Base-by-base conservation (phyloP, 1,140 invertebrate species). In the Heliconius congener region DNA sequence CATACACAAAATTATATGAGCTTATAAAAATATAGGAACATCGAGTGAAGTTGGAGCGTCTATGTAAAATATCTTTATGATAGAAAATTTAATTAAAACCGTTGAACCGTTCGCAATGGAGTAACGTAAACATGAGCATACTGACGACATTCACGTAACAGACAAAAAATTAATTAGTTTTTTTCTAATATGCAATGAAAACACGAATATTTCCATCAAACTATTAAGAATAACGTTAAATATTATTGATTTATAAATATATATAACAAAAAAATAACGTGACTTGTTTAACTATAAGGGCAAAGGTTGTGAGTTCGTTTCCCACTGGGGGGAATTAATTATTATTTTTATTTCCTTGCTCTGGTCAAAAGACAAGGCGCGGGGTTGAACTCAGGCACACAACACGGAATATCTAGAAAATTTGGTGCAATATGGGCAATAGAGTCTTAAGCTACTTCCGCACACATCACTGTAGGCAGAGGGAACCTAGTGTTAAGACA, bases 61-160 rank as follows among this genome's bases (percentile, higher is more conserved):
- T 30, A 66, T 30, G 27, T 66, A 66, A 66, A n/a, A 30, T 55
- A 74, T 55, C 73, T 74, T 30, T 52, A 74, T 34, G 18, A 30
- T 30, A 74, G 23, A 74, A 39, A 74, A 74, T 55, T 74, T 74
- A 74, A 74, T 74, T 52, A 74, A 52, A 74, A 52, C 30, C 73
- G 50, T 19, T 52, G 30, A 27, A 76, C 60, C 55, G 75, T 76
- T 18, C 60, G 30, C 37, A 42, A 16, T 30, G 60, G 30, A 34
- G 71, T 52, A 70, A 70, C 60, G 57, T 50, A 46, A 73, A 73
- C 60, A 66, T 30, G n/a, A 5, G 9, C 60, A 30, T 4, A 66
- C 60, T 66, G 60, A 66, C 60, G 60, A 66, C 60, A 16, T 66
- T 27, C 27, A 66, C 60, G 27, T 66, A 30, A 66, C 60, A 66